Evolutionary conservation across 2,888 invertebrate species (phyloP), one percentile per base, ranked within the genome.

Genomic region (Eubasilissa splendida): DNA sequence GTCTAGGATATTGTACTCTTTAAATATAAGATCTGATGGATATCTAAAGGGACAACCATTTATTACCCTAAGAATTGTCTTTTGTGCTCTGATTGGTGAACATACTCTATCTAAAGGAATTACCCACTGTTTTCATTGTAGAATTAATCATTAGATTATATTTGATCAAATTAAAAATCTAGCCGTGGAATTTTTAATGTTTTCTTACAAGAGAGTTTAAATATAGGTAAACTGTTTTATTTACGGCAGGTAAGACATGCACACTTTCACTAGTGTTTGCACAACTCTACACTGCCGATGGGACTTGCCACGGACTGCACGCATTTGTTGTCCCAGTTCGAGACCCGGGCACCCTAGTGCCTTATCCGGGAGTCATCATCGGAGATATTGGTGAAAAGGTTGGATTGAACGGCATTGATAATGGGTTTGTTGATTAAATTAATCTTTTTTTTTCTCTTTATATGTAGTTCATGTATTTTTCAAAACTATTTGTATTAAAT

Each of bases 381-480:
- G 97, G 97, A 0, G 98, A 98, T 86, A 96, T 98, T 92, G 98
- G 98, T 0, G 96, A 96, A 87, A 98, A 98, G 90, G 93, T 96
- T 71, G 98, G 97, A 9, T 92, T 97, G 74, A 95, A 97, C 87
- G 97, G 97, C 4, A 93, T 97, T 81, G 98, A 98, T 87, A 98
- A 98, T 88, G 98, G 98, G 94, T 95, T 85, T 88, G 88, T 80
- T 59, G 52, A 33, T 33, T 79, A 42, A 14, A 50, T 74, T 12
- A 0, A 54, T 54, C 10, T 5, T n/a, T 59, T 59, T 14, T 5
- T 59, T 22, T 22, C 22, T 22, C 22, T 22, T 22, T 22, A 22
- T 22, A 22, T 22, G 22, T 22, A 22, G 22, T 22, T 22, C 22
- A 59, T 14, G 14, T 59, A 14, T 42, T 42, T 42, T 42, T 2